Evolutionary conservation across 2,797 vertebrate genomes (phyloP).

Genomic region (Hoplostethus mediterraneus): DNA sequence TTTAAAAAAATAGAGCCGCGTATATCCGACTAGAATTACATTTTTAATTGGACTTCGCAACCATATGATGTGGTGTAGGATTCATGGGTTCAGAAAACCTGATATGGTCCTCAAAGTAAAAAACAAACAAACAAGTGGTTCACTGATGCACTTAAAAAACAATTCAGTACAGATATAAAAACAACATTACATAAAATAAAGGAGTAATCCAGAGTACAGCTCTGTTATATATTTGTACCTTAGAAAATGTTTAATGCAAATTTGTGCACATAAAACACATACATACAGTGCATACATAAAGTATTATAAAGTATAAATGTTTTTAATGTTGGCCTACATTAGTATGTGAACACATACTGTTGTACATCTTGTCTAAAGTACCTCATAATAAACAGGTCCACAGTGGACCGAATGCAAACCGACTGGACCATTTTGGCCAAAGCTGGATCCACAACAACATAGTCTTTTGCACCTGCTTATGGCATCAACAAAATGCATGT

Average conservation of each 20-base stretch:
- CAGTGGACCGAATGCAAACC: constrained; percentile 69
- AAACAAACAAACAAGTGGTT: neutral
- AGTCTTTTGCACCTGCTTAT: constrained; percentile 63
- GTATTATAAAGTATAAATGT: constrained; percentile 83
- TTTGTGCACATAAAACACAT: constrained; percentile 84
- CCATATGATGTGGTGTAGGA: neutral
- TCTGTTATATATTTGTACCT: constrained; percentile 60
- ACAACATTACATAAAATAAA: constrained; percentile 33
- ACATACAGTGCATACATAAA: constrained; percentile 82
- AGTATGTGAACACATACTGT: constrained; percentile 75
- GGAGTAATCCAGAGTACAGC: constrained; percentile 30
- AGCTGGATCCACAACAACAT: constrained; percentile 64
- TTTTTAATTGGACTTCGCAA: neutral
- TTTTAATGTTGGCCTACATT: constrained; percentile 79
- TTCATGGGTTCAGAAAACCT: neutral
- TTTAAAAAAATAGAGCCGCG: neutral
- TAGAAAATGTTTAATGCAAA: constrained; percentile 83
- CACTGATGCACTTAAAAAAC: constrained; percentile 7
- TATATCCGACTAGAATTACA: too few relatives aligned
- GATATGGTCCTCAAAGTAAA: neutral
- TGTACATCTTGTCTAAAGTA: constrained; percentile 57
- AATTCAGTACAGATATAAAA: constrained; percentile 3
- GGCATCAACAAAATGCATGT: constrained; percentile 22
- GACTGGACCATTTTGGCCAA: constrained; percentile 75
- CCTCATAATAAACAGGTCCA: constrained; percentile 68